Conservation (phyloP, 1,140 invertebrate genomes). For the Condylostylus longicornis region DNA sequence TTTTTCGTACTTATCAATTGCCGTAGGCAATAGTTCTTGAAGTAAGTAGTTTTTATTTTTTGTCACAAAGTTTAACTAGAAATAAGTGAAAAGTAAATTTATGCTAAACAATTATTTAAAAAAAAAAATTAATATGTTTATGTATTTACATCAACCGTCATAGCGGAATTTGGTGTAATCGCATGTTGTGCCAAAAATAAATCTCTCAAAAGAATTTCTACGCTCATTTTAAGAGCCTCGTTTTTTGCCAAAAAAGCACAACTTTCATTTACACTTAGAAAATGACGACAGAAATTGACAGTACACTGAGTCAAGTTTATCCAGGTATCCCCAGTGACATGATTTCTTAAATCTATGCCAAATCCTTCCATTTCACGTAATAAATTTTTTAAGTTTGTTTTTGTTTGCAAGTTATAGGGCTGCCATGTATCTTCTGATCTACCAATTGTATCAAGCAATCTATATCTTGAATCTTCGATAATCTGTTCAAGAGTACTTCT, state of each 20-base stretch:
- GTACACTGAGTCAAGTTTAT: constrained; percentile 29
- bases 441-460: constrained; percentile 47
- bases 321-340: constrained; percentile 30
- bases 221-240: constrained; percentile 19
- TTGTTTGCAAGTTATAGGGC: constrained; percentile 49
- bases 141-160: constrained; percentile 26
- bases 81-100: neutral
- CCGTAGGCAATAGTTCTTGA: constrained; percentile 25
- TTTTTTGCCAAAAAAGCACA: constrained; percentile 26
- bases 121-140: neutral
- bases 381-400: constrained; percentile 35
- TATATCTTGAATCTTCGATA: constrained; percentile 27
- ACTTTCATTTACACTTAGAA: constrained; percentile 22
- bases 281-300: constrained; percentile 26
- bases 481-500: constrained; percentile 43
- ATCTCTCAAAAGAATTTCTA: constrained; percentile 22
- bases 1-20: constrained; percentile 23
- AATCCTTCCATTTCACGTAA: constrained; percentile 35
- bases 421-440: constrained; percentile 62
- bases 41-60: constrained; percentile 29
- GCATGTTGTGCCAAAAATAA: constrained; percentile 24
- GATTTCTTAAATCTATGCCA: constrained; percentile 29
- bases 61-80: constrained; percentile 27
- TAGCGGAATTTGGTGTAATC: constrained; percentile 20
- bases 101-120: neutral